Evolutionary conservation across 2,888 invertebrate genomes (phyloP).

Genomic region (Conus canariensis): DNA sequence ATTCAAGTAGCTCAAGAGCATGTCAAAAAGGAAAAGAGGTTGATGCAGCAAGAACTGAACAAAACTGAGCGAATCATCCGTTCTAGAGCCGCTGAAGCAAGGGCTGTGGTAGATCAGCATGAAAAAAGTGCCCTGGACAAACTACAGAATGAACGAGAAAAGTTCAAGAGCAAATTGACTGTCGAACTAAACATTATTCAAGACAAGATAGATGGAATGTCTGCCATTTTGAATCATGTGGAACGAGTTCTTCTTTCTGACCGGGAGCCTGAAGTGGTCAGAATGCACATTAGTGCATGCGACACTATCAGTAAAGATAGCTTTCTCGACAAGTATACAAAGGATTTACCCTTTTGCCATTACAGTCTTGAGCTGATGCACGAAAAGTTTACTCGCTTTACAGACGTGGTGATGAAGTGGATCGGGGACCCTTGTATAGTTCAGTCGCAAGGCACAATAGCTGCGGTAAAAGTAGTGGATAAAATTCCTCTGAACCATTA

Average conservation of each 20-base stretch:
- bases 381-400: background rate
- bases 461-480: background rate
- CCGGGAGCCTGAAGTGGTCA: background rate
- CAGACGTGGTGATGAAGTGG: background rate
- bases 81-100: conserved; percentile 14
- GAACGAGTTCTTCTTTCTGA: background rate
- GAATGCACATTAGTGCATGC: conserved; percentile 16
- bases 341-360: background rate
- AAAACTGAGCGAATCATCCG: background rate
- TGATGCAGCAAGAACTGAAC: too few relatives aligned
- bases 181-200: background rate
- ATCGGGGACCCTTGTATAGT: background rate
- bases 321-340: conserved; percentile 22
- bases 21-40: background rate
- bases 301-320: background rate
- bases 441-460: too few relatives aligned
- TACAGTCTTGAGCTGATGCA: background rate
- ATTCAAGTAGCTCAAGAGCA: background rate
- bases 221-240: conserved; percentile 10
- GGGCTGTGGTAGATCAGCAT: background rate
- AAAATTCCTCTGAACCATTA: background rate
- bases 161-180: too few relatives aligned
- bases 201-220: conserved; percentile 20
- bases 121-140: background rate
- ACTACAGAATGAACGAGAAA: background rate